Base-by-base conservation (phyloP, 2,797 vertebrate genomes). In the Borostomias antarcticus region DNA sequence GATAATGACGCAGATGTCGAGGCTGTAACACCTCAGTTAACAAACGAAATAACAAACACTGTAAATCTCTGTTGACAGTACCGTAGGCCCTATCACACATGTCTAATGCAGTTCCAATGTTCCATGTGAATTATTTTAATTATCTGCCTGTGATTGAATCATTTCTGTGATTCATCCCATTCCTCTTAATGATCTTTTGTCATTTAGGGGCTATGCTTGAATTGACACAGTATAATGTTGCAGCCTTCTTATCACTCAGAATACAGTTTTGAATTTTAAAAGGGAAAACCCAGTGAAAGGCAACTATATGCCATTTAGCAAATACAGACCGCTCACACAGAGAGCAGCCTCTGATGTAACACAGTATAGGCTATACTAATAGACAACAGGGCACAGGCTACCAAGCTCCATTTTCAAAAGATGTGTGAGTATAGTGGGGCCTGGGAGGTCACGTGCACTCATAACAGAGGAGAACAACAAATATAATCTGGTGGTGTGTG, bases 101-200 rank as follows among this genome's bases (percentile, higher is more conserved):
- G 68, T 23, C 40, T 51, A 60, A 71, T 26, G 71, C 60, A 78
- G 78, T 73, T 1, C 73, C 68, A 15, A 70, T 52, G 73, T 86
- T 90, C 79, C 84, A 81, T 71, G 75, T 83, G 69, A 85, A 67
- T 73, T 82, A 77, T 83, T 90, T 91, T 92, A 92, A 92, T 93
- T 90, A 91, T 82, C 88, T 88, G 85, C 68, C 76, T 80, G 82
- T 69, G 79, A 85, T 90, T 89, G 87, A 89, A 92, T 90, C 82
- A 80, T 81, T 88, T 74, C 77, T 75, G 76, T 79, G 85, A 86
- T 81, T 84, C 83, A 74, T 76, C 80, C 78, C 73, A 89, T 89
- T 89, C 82, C 74, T 89, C 83, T 86, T 89, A 85, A 91, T 91
- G 86, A 91, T 81, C n/a, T n/a, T n/a, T n/a, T n/a, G n/a, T n/a